Conservation (phyloP, 2,888 invertebrate species). For the Busseola fusca region DNA sequence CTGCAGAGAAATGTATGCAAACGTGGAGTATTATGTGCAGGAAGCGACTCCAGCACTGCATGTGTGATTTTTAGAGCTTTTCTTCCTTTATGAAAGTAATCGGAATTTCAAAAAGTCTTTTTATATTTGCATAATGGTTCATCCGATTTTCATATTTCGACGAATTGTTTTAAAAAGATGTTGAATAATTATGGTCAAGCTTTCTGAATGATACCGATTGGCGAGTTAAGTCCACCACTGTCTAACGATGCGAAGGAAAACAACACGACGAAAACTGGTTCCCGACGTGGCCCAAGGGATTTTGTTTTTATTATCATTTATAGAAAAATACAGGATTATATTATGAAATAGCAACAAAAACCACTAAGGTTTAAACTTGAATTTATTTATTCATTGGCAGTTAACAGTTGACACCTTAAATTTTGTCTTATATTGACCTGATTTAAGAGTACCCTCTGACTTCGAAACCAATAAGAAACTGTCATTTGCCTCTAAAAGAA, state of each 20-base stretch:
- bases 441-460: neutral
- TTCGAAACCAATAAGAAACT: neutral
- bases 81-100: neutral
- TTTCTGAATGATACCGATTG: neutral
- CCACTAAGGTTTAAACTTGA: too few relatives aligned
- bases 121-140: neutral
- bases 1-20: slow-evolving; percentile 65
- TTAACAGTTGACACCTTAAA: neutral
- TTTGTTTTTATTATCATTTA: too few relatives aligned
- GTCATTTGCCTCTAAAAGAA: neutral
- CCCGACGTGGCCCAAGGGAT: neutral
- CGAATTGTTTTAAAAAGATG: neutral
- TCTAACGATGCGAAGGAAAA: neutral
- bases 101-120: slow-evolving; percentile 15
- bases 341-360: too few relatives aligned
- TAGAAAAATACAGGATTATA: too few relatives aligned
- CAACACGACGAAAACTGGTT: neutral
- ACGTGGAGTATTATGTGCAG: slow-evolving; percentile 40
- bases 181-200: neutral
- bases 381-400: too few relatives aligned
- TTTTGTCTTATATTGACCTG: neutral
- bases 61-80: slow-evolving; percentile 40
- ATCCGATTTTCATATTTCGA: neutral
- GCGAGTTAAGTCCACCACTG: neutral
- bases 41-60: slow-evolving; percentile 46